These are phyloP conservation scores for Acanthosoma haemorrhoidale DNA, from an alignment of 2,888 invertebrate species.

Conservation along the genomic window DNA sequence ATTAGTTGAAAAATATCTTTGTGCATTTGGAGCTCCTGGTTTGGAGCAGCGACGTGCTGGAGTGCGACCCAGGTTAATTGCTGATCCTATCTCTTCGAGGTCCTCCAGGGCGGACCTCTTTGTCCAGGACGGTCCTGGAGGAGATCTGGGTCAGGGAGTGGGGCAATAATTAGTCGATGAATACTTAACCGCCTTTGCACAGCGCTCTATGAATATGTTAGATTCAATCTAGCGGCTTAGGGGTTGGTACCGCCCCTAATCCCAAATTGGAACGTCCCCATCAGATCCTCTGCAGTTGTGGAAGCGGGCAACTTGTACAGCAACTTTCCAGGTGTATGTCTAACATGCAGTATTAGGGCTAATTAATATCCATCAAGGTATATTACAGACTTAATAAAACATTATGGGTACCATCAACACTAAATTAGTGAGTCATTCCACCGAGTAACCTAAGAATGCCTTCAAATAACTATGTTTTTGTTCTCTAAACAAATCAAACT, in stretches of 20 bases:
- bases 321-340: too few species aligned
- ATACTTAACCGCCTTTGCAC: not conserved
- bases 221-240: constrained; percentile 3
- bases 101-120: not conserved
- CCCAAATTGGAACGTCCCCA: not conserved
- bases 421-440: too few species aligned
- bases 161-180: constrained; percentile 4
- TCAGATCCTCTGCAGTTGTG: not conserved
- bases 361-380: too few species aligned
- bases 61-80: not conserved
- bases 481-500: too few species aligned
- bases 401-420: too few species aligned
- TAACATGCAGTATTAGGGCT: too few species aligned
- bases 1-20: too few species aligned
- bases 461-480: too few species aligned
- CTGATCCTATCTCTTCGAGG: not conserved
- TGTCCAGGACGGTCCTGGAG: not conserved
- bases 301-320: too few species aligned
- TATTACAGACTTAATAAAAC: too few species aligned
- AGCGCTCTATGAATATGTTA: constrained; percentile 15
- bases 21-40: too few species aligned
- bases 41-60: not conserved
- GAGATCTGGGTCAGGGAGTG: constrained; percentile 20
- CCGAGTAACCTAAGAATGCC: too few species aligned
- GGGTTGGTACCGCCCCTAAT: constrained; percentile 11